These are phyloP conservation scores for Stichopus chloronotus DNA, from an alignment of 35 echinoderm and acorn worm species.

Conservation along the genomic window DNA sequence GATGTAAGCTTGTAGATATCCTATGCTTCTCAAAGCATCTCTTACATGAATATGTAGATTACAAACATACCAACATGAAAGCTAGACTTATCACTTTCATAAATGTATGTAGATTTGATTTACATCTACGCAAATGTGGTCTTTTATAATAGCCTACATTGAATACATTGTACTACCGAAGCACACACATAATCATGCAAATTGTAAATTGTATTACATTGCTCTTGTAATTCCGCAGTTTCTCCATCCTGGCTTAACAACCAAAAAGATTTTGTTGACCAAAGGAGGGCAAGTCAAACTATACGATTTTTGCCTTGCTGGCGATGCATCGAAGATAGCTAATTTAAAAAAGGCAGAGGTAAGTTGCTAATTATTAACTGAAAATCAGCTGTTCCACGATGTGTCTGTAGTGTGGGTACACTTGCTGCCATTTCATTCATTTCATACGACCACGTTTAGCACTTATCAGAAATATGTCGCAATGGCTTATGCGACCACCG, in stretches of 20 bases:
- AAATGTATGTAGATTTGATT: background rate
- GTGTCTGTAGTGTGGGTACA: too few relatives aligned
- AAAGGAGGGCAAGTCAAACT: background rate
- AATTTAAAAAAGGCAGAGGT: background rate
- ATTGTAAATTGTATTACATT: too few relatives aligned
- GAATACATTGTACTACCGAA: too few relatives aligned
- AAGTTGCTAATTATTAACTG: background rate
- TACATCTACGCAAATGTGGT: background rate
- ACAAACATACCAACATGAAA: background rate
- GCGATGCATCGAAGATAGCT: background rate
- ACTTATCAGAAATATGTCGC: too few relatives aligned
- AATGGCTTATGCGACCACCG: too few relatives aligned
- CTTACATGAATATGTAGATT: background rate
- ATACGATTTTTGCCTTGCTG: conserved; percentile 15
- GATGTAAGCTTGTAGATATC: background rate
- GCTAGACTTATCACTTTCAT: background rate
- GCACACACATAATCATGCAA: too few relatives aligned
- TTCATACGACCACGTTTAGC: too few relatives aligned
- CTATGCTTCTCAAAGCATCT: background rate
- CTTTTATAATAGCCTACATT: too few relatives aligned
- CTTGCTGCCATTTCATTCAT: too few relatives aligned
- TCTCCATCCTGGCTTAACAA: conserved; percentile 5
- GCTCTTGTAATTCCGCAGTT: conserved; percentile 10
- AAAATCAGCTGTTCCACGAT: too few relatives aligned
- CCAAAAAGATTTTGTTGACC: background rate